Conservation (phyloP, 2,797 vertebrate species). For the Zalophus californianus region DNA sequence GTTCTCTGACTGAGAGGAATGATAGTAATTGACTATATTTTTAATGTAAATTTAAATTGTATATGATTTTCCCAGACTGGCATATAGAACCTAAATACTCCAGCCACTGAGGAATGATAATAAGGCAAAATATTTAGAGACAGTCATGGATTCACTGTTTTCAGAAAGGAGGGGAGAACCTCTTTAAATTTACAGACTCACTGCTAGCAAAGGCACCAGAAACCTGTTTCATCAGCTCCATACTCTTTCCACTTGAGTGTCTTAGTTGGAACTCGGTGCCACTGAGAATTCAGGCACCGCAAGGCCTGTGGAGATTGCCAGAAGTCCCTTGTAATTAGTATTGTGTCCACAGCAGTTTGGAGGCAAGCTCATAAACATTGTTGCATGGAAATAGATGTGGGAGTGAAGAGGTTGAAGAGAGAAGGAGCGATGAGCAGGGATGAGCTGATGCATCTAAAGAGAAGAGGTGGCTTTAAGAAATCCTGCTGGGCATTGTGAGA, state of each 20-base stretch:
- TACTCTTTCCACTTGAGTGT: neutral
- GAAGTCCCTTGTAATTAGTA: neutral
- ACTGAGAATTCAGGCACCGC: neutral
- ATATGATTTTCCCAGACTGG: neutral
- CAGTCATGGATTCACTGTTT: neutral
- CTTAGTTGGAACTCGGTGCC: neutral
- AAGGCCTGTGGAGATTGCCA: neutral
- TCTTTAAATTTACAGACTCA: neutral
- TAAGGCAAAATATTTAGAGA: conserved; percentile 13
- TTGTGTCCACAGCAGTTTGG: neutral
- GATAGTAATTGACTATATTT: neutral
- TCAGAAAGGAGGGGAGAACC: neutral
- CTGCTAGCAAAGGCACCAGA: neutral
- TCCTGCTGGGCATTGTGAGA: neutral
- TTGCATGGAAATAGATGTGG: neutral
- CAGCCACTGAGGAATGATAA: neutral
- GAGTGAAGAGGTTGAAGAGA: neutral
- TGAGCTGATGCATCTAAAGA: neutral
- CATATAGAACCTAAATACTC: neutral
- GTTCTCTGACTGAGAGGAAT: neutral
- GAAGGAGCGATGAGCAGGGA: neutral
- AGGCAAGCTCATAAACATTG: neutral
- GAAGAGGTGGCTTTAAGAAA: neutral
- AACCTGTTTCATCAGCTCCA: neutral
- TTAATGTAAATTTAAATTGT: conserved; percentile 39